Percentiles rank a stretch among this genome's conserved stretches.
Evolutionary conservation across 1,140 invertebrate genomes (phyloP).

Genomic region (Ectropis grisescens): DNA sequence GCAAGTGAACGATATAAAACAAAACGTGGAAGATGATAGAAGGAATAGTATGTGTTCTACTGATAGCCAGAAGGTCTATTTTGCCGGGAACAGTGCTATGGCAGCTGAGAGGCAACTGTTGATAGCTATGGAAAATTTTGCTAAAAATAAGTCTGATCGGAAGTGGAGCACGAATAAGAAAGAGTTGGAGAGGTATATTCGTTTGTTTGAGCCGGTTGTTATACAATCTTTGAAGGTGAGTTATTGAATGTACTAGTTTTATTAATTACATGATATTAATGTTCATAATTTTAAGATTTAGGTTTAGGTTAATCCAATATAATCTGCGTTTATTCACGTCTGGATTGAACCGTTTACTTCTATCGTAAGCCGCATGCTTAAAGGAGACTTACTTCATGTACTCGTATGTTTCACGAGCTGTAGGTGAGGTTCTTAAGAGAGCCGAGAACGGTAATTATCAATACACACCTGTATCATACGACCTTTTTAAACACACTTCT

Average conservation of each 20-base stretch:
- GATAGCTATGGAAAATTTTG: conserved; percentile 56
- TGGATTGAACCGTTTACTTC: no score
- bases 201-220: conserved; percentile 91
- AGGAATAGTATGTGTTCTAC: conserved; percentile 30
- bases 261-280: conserved; percentile 11
- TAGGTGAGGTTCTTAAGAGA: no score
- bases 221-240: conserved; percentile 84
- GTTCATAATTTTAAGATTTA: no score
- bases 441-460: no score
- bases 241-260: conserved; percentile 5
- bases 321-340: no score
- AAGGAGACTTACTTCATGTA: no score
- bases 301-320: no score
- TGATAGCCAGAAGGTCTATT: conserved; percentile 35
- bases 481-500: no score
- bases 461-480: no score
- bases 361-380: no score
- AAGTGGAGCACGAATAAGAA: conserved; percentile 74
- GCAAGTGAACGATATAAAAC: conserved; percentile 15
- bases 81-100: conserved; percentile 40
- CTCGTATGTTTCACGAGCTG: no score
- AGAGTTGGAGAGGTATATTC: conserved; percentile 83
- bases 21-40: conserved; percentile 18
- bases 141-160: conserved; percentile 54
- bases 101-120: conserved; percentile 41